These are phyloP conservation scores for Hemiprocne comata DNA, from an alignment of 2,113 vertebrate species.

Conservation along the genomic window DNA sequence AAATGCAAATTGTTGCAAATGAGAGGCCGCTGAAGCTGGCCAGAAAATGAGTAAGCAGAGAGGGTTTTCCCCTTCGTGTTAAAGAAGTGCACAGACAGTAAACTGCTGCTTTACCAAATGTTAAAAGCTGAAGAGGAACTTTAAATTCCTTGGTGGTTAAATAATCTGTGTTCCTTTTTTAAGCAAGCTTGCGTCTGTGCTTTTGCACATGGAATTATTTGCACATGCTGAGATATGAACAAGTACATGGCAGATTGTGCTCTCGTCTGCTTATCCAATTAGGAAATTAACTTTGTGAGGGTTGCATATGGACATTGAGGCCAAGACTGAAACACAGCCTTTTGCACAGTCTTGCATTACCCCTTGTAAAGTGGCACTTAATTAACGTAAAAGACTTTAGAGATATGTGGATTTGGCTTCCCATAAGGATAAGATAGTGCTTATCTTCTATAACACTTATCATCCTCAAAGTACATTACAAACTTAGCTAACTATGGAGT, in stretches of 20 bases:
- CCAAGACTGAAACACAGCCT: neutral
- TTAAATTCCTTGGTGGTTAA: neutral
- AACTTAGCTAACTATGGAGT: conserved; percentile 21
- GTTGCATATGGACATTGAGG: neutral
- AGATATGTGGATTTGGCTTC: conserved; percentile 47
- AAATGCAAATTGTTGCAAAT: neutral
- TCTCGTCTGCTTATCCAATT: conserved; percentile 25
- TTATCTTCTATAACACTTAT: conserved; percentile 39
- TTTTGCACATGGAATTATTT: neutral
- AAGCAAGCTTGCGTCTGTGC: neutral
- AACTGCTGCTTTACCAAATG: neutral
- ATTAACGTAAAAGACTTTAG: conserved; percentile 34
- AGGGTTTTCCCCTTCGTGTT: neutral
- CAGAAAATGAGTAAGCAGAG: neutral
- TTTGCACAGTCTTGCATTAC: neutral
- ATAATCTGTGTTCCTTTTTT: neutral
- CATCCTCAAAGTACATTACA: conserved; percentile 4
- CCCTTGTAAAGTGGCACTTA: conserved; percentile 44
- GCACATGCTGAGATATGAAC: neutral
- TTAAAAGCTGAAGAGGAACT: neutral
- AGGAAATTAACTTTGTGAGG: conserved; percentile 12
- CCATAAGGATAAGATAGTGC: conserved; percentile 24
- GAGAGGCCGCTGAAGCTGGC: neutral
- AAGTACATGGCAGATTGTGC: neutral
- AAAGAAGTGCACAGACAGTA: neutral